Evolutionary conservation across 2,888 invertebrate genomes (phyloP).

Genomic region (Escarpia spicata): DNA sequence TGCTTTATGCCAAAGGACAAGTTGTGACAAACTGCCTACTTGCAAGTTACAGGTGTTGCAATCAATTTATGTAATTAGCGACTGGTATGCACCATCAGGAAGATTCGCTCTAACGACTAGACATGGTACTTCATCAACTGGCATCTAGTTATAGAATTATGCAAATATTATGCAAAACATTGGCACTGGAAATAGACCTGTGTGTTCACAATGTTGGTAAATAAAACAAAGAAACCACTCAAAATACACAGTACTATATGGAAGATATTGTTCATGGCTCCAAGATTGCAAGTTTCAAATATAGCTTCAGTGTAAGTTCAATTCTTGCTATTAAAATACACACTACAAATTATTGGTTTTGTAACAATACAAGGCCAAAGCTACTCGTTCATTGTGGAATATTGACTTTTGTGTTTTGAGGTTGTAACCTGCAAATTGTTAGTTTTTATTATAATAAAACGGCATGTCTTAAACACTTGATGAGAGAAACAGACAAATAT

Average conservation of each 20-base stretch:
- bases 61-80: neutral
- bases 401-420: neutral
- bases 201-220: neutral
- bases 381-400: neutral
- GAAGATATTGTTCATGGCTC: too few species aligned
- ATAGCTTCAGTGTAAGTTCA: too few species aligned
- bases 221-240: neutral
- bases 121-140: neutral
- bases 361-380: neutral
- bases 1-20: too few species aligned
- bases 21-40: too few species aligned
- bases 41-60: too few species aligned
- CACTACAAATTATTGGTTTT: neutral
- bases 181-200: neutral
- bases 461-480: too few species aligned
- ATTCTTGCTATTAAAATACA: too few species aligned
- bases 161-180: neutral
- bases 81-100: neutral
- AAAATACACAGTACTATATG: too few species aligned
- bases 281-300: too few species aligned
- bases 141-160: neutral
- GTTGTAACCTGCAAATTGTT: neutral
- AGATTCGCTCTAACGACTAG: neutral
- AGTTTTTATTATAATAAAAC: too few species aligned
- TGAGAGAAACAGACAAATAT: too few species aligned